Conservation (phyloP, 2,113 vertebrate genomes). For the Poeciliopsis turrubarensis region DNA sequence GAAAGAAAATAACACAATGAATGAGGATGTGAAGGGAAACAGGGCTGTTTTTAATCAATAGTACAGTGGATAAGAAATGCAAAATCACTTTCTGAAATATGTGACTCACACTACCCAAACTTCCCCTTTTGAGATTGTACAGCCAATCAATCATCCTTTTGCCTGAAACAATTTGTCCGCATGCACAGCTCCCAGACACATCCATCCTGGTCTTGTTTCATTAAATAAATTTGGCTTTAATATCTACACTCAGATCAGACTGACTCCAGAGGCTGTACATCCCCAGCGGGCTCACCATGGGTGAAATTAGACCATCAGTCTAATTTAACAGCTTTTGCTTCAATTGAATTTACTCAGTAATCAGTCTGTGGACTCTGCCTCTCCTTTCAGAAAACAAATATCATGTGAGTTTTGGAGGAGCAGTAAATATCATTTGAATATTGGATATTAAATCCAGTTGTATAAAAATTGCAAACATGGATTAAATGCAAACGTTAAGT, state of each 20-base stretch:
- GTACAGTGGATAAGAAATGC: not conserved
- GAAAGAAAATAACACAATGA: not conserved
- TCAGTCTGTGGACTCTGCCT: conserved; percentile 2
- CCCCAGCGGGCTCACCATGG: not conserved
- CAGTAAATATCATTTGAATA: conserved; percentile 14
- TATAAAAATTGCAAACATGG: not conserved
- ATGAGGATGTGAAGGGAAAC: not conserved
- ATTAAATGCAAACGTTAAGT: not conserved
- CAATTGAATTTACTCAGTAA: not conserved
- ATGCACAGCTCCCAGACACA: conserved; percentile 1
- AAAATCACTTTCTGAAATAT: not conserved
- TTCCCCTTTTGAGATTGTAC: not conserved
- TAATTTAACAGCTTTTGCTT: conserved; percentile 37
- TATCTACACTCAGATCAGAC: conserved; percentile 14
- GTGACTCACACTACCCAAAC: not conserved
- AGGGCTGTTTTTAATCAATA: not conserved
- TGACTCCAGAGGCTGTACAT: conserved; percentile 3
- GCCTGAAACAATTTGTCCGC: not conserved
- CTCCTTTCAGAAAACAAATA: not conserved
- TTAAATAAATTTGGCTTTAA: conserved; percentile 43
- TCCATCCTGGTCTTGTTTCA: conserved; percentile 18
- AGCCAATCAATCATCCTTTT: conserved; percentile 10
- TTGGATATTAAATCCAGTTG: conserved; percentile 15
- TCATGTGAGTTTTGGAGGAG: not conserved
- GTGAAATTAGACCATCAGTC: conserved; percentile 41